Conservation (phyloP, 2,797 vertebrate species). For the Leucoraja ocellata region DNA sequence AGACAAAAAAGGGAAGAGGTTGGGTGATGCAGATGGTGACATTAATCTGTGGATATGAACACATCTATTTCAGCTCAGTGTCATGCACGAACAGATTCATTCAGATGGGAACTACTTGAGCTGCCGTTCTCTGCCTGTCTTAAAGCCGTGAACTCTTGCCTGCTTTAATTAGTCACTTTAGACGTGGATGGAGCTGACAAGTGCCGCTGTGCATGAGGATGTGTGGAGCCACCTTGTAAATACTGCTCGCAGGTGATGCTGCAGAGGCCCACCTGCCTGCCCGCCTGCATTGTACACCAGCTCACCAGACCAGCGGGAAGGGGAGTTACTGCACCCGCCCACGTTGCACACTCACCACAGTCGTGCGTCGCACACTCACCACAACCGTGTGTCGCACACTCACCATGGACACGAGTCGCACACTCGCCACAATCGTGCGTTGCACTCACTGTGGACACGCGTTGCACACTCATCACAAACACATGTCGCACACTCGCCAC, state of each 20-base stretch:
- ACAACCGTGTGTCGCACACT: no score
- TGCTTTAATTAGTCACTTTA: conserved; percentile 40
- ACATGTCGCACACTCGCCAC: no score
- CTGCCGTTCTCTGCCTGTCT: conserved; percentile 29
- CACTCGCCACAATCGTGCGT: no score
- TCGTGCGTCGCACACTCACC: no score
- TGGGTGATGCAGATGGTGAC: conserved; percentile 35
- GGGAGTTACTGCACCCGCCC: not conserved
- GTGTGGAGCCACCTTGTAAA: conserved; percentile 37
- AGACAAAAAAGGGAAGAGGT: not conserved
- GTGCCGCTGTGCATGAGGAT: conserved; percentile 15
- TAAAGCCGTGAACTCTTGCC: conserved; percentile 39
- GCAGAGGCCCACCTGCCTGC: no score
- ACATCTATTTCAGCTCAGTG: conserved; percentile 40
- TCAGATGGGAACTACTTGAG: conserved; percentile 37
- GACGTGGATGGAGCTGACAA: conserved; percentile 39
- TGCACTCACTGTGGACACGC: no score
- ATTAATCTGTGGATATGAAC: conserved; percentile 41
- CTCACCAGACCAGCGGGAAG: not conserved
- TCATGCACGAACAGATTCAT: conserved; percentile 39
- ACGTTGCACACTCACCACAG: no score
- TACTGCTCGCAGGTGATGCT: conserved; percentile 34
- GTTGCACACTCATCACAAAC: no score
- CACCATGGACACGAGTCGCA: no score
- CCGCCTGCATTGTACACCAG: not conserved